Evolutionary conservation across 2,888 invertebrate genomes (phyloP).

Genomic region (Cantharis rufa): DNA sequence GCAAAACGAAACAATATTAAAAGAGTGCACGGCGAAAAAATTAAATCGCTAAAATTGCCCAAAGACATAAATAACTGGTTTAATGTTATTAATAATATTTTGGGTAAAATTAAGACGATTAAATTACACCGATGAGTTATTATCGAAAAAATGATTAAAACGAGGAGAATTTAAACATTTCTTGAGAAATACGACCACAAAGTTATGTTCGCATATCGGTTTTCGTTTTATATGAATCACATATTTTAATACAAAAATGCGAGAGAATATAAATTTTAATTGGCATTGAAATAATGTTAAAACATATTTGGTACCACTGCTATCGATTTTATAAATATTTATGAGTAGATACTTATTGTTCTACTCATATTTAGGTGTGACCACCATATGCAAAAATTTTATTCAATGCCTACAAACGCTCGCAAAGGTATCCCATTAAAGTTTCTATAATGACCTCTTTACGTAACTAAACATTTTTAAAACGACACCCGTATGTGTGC

Average conservation of each 20-base stretch:
- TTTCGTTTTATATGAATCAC: neutral
- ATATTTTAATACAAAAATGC: neutral
- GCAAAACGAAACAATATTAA: slow-evolving; percentile 16
- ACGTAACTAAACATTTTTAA: slow-evolving; percentile 11
- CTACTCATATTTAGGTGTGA: slow-evolving; percentile 39
- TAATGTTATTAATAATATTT: neutral
- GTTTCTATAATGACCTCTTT: slow-evolving; percentile 32
- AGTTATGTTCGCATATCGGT: neutral
- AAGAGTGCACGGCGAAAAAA: slow-evolving; percentile 12
- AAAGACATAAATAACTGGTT: slow-evolving; percentile 1
- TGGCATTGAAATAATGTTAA: neutral
- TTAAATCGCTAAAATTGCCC: slow-evolving; percentile 6
- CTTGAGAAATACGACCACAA: neutral
- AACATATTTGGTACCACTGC: slow-evolving; percentile 19
- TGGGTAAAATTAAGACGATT: neutral
- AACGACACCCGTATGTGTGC: neutral
- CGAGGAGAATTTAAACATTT: neutral
- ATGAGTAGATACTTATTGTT: slow-evolving; percentile 37
- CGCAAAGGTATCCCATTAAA: slow-evolving; percentile 26
- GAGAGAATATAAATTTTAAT: neutral
- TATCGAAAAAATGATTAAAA: neutral
- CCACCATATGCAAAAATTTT: slow-evolving; percentile 39
- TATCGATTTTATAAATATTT: slow-evolving; percentile 32
- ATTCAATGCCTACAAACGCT: slow-evolving; percentile 32
- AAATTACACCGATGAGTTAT: neutral